Evolutionary conservation across 2,888 invertebrate species (phyloP).

Genomic region (Steinernema hermaphroditum): DNA sequence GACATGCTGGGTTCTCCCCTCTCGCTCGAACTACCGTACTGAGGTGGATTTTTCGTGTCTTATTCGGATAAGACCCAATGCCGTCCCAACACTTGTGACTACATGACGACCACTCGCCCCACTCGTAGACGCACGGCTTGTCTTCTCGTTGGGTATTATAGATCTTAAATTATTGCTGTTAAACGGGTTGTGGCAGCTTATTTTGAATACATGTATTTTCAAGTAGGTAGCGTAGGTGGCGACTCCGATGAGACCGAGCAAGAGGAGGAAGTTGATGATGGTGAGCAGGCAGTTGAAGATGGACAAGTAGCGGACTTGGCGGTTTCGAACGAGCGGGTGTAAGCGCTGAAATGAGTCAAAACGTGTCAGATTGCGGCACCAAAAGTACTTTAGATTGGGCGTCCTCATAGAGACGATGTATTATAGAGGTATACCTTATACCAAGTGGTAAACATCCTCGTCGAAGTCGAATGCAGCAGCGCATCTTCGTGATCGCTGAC

Average conservation of each 20-base stretch:
- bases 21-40: not conserved
- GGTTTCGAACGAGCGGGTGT: not conserved
- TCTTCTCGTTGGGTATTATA: not conserved
- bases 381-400: no score
- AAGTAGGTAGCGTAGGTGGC: not conserved
- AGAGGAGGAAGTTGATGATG: not conserved
- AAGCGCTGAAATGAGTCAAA: not conserved
- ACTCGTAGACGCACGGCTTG: slow-evolving; percentile 1
- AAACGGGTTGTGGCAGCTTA: not conserved
- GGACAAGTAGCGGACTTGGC: not conserved
- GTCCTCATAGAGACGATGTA: no score
- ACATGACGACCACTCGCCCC: not conserved
- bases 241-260: not conserved
- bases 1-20: not conserved
- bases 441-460: not conserved
- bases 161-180: not conserved
- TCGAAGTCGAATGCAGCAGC: not conserved
- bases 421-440: not conserved
- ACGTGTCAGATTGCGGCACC: not conserved
- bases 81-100: not conserved
- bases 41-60: not conserved
- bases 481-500: not conserved
- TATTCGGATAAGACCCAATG: not conserved
- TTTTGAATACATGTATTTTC: not conserved
- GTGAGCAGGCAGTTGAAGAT: not conserved